Conservation (phyloP, 2,888 invertebrate species). For the Phytoseiulus persimilis region DNA sequence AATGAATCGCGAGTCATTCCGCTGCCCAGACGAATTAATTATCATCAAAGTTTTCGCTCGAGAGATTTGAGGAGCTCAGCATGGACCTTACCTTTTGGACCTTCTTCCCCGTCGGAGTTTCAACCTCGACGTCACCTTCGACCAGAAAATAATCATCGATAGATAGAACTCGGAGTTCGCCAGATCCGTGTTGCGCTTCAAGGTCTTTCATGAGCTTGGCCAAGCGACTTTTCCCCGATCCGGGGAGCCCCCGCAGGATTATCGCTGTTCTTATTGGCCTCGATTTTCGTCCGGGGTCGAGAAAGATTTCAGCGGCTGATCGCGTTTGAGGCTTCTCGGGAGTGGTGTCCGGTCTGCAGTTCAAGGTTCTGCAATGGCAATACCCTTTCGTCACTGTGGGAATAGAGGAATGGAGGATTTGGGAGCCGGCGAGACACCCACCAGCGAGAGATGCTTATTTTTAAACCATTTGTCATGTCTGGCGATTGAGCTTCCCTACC, state of each 20-base stretch:
- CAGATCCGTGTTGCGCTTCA: conserved; percentile 72
- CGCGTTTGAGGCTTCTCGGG: background rate
- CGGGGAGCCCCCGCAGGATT: conserved; percentile 82
- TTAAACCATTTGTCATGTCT: too few relatives aligned
- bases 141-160: conserved; percentile 92
- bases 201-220: conserved; percentile 76
- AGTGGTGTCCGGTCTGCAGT: background rate
- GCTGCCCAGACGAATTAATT: background rate
- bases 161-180: conserved; percentile 80
- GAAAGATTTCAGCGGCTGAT: conserved; percentile 51
- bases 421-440: too few relatives aligned
- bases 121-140: conserved; percentile 58
- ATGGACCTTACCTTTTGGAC: conserved; percentile 52
- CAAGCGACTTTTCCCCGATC: conserved; percentile 84
- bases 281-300: conserved; percentile 66
- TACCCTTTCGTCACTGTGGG: too few relatives aligned
- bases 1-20: too few relatives aligned
- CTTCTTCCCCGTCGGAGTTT: conserved; percentile 65
- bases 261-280: conserved; percentile 73
- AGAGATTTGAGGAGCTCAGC: too few relatives aligned
- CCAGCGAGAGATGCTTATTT: too few relatives aligned
- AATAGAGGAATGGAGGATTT: too few relatives aligned
- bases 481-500: background rate
- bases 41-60: too few relatives aligned
- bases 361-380: too few relatives aligned